Evolutionary conservation across 2,797 vertebrate genomes (phyloP).

Genomic region (Manis crassicaudata): DNA sequence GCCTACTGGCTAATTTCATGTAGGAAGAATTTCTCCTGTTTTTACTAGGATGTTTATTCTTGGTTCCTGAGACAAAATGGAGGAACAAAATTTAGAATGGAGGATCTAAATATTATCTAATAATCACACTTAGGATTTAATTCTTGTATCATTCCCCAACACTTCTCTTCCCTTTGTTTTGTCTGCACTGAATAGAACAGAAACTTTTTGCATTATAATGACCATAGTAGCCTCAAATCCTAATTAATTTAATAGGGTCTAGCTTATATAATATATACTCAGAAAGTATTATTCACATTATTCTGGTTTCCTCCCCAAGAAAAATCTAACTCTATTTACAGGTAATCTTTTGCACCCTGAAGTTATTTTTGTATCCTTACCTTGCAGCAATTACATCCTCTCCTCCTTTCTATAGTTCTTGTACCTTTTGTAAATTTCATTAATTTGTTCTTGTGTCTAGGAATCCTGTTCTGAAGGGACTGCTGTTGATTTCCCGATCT

Average conservation of each 20-base stretch:
- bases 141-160: neutral
- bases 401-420: neutral
- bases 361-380: neutral
- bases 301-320: neutral
- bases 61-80: neutral
- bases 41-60: neutral
- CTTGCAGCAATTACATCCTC: neutral
- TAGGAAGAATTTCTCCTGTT: neutral
- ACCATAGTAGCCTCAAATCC: neutral
- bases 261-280: neutral
- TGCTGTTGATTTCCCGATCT: neutral
- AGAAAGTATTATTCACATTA: neutral
- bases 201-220: neutral
- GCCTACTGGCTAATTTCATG: constrained; percentile 43
- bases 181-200: neutral
- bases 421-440: neutral
- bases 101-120: neutral
- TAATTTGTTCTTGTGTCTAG: neutral
- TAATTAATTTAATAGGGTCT: neutral
- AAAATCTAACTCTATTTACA: neutral
- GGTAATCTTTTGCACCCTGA: neutral
- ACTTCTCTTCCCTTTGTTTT: neutral
- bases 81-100: too few species aligned
- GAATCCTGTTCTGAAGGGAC: neutral
- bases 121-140: neutral